These are phyloP conservation scores for Corythornis cristatus DNA, from an alignment of 2,113 vertebrate species.

Conservation along the genomic window DNA sequence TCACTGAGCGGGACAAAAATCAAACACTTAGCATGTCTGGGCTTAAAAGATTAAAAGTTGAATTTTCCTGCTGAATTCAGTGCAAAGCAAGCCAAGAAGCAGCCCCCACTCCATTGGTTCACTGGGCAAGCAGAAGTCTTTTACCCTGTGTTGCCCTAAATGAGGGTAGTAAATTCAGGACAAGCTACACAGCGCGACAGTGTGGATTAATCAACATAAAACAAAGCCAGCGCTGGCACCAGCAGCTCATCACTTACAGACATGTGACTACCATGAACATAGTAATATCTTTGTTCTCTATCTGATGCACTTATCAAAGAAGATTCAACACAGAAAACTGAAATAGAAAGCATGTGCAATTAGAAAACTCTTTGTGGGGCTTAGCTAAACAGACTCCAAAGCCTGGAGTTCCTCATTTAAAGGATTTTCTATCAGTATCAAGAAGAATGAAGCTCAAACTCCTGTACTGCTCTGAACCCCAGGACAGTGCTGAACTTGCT, in stretches of 20 bases:
- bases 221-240: constrained; percentile 53
- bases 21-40: neutral
- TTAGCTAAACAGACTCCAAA: neutral
- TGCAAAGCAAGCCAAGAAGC: neutral
- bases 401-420: neutral
- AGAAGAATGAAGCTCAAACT: neutral
- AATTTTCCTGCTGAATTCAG: neutral
- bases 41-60: neutral
- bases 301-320: constrained; percentile 31
- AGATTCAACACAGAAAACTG: neutral
- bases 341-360: neutral
- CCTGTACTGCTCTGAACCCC: neutral
- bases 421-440: neutral
- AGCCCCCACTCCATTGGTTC: neutral
- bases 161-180: constrained; percentile 29
- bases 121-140: neutral
- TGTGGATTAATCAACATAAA: constrained; percentile 38
- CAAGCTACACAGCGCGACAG: constrained; percentile 15
- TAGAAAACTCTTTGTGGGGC: neutral
- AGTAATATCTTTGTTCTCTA: constrained; percentile 62
- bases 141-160: neutral
- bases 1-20: neutral
- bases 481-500: neutral
- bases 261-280: constrained; percentile 51
- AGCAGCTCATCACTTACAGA: constrained; percentile 43